Base-by-base conservation (phyloP, 1,140 invertebrate species). In the Eciton burchellii region DNA sequence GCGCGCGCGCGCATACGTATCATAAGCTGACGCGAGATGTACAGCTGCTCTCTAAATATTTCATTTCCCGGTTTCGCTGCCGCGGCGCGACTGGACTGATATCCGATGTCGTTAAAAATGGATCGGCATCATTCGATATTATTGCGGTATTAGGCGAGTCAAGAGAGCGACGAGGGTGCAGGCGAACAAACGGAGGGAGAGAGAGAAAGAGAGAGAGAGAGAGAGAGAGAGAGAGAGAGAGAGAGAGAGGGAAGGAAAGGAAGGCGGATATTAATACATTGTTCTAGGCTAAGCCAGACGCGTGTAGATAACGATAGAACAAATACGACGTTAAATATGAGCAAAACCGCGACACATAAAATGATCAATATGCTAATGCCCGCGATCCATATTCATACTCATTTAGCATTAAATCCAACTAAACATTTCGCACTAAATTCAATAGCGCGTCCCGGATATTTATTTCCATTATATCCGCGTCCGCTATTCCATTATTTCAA, bases 11-110 rank as follows among this genome's bases (percentile, higher is more conserved):
- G 45, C 66, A 47, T 47, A 29, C 68, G 82, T 88, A 76, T 87
- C 54, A 65, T 87, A 87, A 87, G 74, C 85, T 84, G 86, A 88
- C 86, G 70, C 45, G 85, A 82, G 82, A 88, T 66, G 82, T 82
- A 76, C 82, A 81, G 84, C 68, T 84, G 59, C 43, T 52, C 57
- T 82, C 72, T 87, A 79, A 84, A 84, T 87, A 87, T 88, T 87
- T 88, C 59, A 84, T 70, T 87, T 49, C 35, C 14, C 43, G n/a
- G 47, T 54, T 71, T 49, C 43, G 54, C 14, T 56, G 49, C 41
- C 14, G 65, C 72, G 9, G n/a, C 9, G 41, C 21, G 41, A 47
- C 57, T 59, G 35, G n/a, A 57, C 47, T 57, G 14, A 43, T 35
- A 66, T 54, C 62, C 41, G n/a, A 12, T 26, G 24, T 35, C 11